These are phyloP conservation scores for Phyto melanocephala DNA, from an alignment of 2,888 invertebrate species.

Conservation along the genomic window DNA sequence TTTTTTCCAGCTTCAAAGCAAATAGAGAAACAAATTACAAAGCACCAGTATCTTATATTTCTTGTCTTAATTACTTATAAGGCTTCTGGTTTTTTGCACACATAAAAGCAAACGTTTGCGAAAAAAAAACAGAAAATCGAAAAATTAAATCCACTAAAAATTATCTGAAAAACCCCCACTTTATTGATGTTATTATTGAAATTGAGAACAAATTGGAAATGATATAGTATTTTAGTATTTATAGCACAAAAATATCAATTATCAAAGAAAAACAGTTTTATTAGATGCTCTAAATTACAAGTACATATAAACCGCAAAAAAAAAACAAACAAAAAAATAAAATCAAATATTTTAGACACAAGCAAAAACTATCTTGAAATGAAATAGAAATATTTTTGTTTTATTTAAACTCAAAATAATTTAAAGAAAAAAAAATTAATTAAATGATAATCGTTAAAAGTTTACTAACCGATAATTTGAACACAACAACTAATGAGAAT, in stretches of 20 bases:
- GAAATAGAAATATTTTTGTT: not conserved
- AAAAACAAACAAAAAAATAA: conserved; percentile 31
- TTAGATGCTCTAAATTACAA: conserved; percentile 53
- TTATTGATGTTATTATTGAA: conserved; percentile 63
- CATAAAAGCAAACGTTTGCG: not conserved
- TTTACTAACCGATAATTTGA: conserved; percentile 25
- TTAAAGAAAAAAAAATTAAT: conserved; percentile 9
- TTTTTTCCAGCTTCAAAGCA: not conserved
- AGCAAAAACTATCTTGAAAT: not conserved
- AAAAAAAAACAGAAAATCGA: not conserved
- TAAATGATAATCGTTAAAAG: conserved; percentile 43
- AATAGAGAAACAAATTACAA: conserved; percentile 46
- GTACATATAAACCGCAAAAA: not conserved
- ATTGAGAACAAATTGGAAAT: conserved; percentile 62
- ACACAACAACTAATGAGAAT: conserved; percentile 20
- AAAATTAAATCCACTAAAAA: conserved; percentile 24
- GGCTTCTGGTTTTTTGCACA: conserved; percentile 66
- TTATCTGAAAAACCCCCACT: conserved; percentile 48
- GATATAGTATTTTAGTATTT: conserved; percentile 61
- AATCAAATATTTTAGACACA: not conserved
- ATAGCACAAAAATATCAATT: conserved; percentile 53
- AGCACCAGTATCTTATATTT: conserved; percentile 27
- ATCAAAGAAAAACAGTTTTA: conserved; percentile 48
- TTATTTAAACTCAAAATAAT: not conserved
- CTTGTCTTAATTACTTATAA: conserved; percentile 60